Percentiles rank a stretch among this genome's conserved stretches.
Conservation (phyloP, 35 echinoderm and acorn worm species). For the Acanthaster planci region DNA sequence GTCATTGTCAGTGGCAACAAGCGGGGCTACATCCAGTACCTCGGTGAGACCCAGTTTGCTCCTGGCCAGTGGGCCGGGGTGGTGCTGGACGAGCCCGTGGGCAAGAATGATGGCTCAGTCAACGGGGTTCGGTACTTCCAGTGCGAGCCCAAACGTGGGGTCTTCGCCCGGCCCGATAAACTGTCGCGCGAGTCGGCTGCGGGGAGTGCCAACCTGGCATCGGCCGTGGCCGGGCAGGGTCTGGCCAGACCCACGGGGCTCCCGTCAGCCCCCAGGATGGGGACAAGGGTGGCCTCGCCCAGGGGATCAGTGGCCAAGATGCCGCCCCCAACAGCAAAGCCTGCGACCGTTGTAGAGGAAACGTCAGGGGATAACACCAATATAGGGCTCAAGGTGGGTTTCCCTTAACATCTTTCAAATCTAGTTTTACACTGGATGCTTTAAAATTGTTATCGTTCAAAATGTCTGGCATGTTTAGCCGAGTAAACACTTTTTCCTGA, state of each 20-base stretch:
- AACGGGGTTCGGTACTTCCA: slow-evolving; percentile 95
- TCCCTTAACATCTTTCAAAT: background rate
- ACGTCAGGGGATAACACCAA: slow-evolving; percentile 58
- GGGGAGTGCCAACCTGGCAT: slow-evolving; percentile 53
- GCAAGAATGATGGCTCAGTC: slow-evolving; percentile 98
- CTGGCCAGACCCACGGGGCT: slow-evolving; percentile 64
- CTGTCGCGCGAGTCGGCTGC: slow-evolving; percentile 73
- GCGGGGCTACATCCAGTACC: slow-evolving; percentile 90
- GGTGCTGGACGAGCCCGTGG: slow-evolving; percentile 83
- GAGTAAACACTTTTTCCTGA: background rate
- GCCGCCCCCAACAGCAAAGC: slow-evolving; percentile 36
- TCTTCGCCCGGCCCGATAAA: slow-evolving; percentile 91
- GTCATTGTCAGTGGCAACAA: slow-evolving; percentile 92
- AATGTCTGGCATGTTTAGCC: background rate
- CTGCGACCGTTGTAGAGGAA: slow-evolving; percentile 57
- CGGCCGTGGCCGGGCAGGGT: slow-evolving; percentile 42
- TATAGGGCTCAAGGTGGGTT: slow-evolving; percentile 69
- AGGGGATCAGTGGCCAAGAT: slow-evolving; percentile 65
- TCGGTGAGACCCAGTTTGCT: slow-evolving; percentile 91
- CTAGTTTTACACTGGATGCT: background rate
- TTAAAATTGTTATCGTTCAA: background rate
- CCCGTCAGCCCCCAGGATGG: slow-evolving; percentile 85
- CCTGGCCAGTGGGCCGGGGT: slow-evolving; percentile 91
- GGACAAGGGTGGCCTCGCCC: slow-evolving; percentile 83
- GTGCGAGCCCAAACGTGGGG: slow-evolving; percentile 93